A percentile compares a stretch with the other conserved stretches of the same genome.
Evolutionary conservation across 2,797 vertebrate genomes (phyloP).

Genomic region (Limosa lapponica): DNA sequence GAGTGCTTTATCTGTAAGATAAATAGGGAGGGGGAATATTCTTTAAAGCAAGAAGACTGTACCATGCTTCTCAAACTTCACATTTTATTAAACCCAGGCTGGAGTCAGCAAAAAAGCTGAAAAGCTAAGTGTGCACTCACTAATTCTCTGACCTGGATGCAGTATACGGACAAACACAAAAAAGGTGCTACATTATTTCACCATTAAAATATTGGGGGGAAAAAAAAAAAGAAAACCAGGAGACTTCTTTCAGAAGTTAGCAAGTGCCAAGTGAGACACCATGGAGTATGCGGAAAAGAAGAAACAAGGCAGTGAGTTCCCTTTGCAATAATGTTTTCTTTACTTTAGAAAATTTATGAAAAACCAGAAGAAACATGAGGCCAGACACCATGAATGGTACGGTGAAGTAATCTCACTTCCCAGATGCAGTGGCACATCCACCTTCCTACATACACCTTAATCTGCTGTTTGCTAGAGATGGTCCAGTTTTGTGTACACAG

Average conservation of each 20-base stretch:
- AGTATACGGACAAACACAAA: neutral
- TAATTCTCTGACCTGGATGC: neutral
- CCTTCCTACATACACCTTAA: neutral
- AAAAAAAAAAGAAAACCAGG: neutral
- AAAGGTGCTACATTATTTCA: neutral
- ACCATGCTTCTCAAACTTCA: neutral
- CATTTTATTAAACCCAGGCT: neutral
- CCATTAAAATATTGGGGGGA: neutral
- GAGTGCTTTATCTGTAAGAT: conserved; percentile 85
- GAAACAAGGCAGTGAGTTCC: neutral
- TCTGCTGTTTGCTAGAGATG: neutral
- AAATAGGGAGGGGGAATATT: conserved; percentile 9
- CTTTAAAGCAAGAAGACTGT: neutral
- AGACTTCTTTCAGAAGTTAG: neutral
- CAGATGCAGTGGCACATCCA: neutral
- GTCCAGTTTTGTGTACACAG: neutral
- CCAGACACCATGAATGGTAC: neutral
- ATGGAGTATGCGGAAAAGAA: neutral
- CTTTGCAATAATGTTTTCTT: neutral
- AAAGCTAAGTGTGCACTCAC: neutral
- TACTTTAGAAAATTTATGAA: neutral
- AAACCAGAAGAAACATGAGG: neutral
- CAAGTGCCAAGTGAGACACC: neutral
- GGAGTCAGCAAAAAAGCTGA: neutral
- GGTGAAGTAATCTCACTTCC: neutral